Evolutionary conservation across 2,888 invertebrate genomes (phyloP), one percentile per base, ranked within the genome.

Genomic region (Strigamia crassipes): DNA sequence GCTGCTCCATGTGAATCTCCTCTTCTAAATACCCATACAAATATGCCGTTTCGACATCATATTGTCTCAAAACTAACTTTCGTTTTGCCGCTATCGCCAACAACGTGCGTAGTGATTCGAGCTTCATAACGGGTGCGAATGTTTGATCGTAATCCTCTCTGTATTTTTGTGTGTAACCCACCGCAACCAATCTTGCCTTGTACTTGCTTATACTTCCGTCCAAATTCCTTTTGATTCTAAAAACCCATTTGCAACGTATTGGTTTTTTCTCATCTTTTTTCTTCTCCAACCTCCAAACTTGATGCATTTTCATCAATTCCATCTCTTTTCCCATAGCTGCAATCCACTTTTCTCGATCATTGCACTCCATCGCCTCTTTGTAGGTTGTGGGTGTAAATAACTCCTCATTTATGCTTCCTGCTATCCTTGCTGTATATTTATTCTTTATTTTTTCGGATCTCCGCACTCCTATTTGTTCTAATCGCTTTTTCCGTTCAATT

Each of bases 191-290:
- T 79, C 83, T 38, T 18, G 83, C 83, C 3, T 83, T 84, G 38
- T 83, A 83, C 12, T 80, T 78, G 21, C 81, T 31, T 5, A 79
- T 51, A 13, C n/a, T 34, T 15, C 81, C 83, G 51, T 83, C 83
- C 38, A 78, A 82, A 81, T 82, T 78, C 42, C 34, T 56, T 42
- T 84, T 84, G 3, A 84, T 61, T 23, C 46, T 46, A 42, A 41
- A 84, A 15, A 84, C 82, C 83, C 83, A 84, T 73, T 82, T 82
- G 34, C 82, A 81, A 12, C 73, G 46, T 21, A 83, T 79, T 4
- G 80, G 83, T 81, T 51, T 81, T 80, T 42, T 80, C 46, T 6
- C n/a, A 0, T 21, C 83, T 82, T 4, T 66, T 21, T 12, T 31
- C 4, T n/a, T 18, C 79, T 21, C 73, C n/a, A 15, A 18, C 1